Percentiles rank a stretch among this genome's conserved stretches.
Evolutionary conservation across 2,113 vertebrate species (phyloP).

Genomic region (Myodes glareolus): DNA sequence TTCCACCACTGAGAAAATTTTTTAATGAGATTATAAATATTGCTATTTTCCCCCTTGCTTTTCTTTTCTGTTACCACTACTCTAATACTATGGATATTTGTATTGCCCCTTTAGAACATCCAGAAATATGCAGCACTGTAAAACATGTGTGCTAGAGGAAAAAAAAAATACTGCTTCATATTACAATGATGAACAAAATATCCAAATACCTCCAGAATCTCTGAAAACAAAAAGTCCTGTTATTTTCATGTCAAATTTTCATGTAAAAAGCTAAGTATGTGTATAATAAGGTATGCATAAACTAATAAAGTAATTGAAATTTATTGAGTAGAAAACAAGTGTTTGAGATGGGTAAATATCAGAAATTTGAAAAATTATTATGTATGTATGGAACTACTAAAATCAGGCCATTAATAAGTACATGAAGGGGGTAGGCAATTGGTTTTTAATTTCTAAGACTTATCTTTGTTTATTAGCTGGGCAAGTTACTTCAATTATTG

Average conservation of each 20-base stretch:
- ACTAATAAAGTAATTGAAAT: conserved; percentile 7
- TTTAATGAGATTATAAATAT: background rate
- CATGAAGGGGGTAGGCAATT: background rate
- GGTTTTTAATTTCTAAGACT: background rate
- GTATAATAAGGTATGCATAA: background rate
- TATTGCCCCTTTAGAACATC: background rate
- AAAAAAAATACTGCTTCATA: background rate
- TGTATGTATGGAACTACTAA: background rate
- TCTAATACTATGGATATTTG: conserved; percentile 12
- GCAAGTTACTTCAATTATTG: conserved; percentile 17
- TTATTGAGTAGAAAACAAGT: background rate
- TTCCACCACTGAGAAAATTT: background rate
- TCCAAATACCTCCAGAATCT: background rate
- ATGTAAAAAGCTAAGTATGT: background rate
- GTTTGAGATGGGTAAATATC: background rate
- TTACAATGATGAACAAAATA: background rate
- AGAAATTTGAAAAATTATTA: background rate
- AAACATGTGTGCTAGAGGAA: background rate
- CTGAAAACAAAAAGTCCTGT: background rate
- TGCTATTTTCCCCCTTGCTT: background rate
- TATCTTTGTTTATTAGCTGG: background rate
- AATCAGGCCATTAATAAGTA: background rate
- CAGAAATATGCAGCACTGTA: conserved; percentile 25
- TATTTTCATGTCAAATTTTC: conserved; percentile 26
- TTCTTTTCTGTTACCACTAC: background rate